A percentile compares a stretch with the other conserved stretches of the same genome.
These are phyloP conservation scores for Anseranas semipalmata DNA, from an alignment of 2,113 vertebrate genomes.

Conservation along the genomic window DNA sequence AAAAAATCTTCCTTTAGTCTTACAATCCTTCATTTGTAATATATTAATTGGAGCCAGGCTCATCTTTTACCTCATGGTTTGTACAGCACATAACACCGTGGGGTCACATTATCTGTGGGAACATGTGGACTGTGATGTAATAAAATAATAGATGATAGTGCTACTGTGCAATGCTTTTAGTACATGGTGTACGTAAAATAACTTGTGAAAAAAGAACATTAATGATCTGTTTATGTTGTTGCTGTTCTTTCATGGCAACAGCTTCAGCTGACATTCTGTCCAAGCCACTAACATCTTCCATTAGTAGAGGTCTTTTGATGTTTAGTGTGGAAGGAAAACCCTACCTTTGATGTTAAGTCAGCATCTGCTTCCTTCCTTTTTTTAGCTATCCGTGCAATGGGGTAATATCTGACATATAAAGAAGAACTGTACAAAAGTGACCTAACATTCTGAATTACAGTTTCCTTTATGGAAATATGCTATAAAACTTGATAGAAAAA, in stretches of 20 bases:
- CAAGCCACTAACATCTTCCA: neutral
- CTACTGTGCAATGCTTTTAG: neutral
- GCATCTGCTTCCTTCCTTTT: constrained; percentile 17
- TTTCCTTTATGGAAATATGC: constrained; percentile 26
- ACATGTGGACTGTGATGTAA: neutral
- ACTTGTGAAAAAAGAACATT: neutral
- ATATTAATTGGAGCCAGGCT: neutral
- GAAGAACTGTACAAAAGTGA: neutral
- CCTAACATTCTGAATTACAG: neutral
- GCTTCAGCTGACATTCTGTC: neutral
- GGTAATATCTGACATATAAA: neutral
- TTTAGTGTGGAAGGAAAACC: constrained; percentile 1
- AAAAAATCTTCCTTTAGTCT: neutral
- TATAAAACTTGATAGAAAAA: neutral
- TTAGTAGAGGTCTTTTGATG: neutral
- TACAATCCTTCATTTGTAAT: neutral
- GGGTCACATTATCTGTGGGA: neutral
- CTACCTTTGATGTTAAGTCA: constrained; percentile 4
- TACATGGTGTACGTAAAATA: neutral
- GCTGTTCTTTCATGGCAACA: neutral
- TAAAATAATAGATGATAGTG: neutral
- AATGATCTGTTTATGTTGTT: neutral
- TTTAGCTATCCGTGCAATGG: neutral
- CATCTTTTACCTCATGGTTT: neutral
- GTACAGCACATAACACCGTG: neutral